Base-by-base conservation (phyloP, 2,888 invertebrate genomes). In the Hetaerina titia region DNA sequence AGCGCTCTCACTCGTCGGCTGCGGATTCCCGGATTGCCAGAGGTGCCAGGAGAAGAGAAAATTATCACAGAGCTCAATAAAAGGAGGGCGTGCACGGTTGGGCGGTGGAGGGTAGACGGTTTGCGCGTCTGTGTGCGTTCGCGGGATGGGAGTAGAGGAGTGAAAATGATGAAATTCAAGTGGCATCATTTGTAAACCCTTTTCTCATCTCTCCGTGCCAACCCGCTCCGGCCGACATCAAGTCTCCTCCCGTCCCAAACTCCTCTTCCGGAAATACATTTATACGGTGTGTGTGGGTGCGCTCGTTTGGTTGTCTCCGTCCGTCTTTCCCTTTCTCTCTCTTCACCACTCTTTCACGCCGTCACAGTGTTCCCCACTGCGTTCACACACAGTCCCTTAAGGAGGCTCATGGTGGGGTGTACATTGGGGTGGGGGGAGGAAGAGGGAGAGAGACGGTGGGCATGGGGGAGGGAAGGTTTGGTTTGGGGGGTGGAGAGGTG, bases 231-330 rank as follows among this genome's bases (percentile, higher is more conserved):
- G 22, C 81, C n/a, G 8, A n/a, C 5, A 17, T 81, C 31, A 19
- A 17, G 60, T 60, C 15, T 15, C 60, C 60, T 15, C 81, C 2
- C 81, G n/a, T n/a, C 81, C 31, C 25, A 4, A 11, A 13, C 81
- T 19, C 56, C 56, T 15, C 89, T 8, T 45, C 90, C 90, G 90
- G 90, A 90, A 64, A 64, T 90, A 64, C 90, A 64, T 90, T 88
- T 88, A 90, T 1, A 60, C n/a, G 19, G 4, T 6, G n/a, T 60
- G 19, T 69, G n/a, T n/a, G 19, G 19, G 19, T 19, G 22, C 69
- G 22, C n/a, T 69, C 7, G 69, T 22, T 69, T 69, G 19, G 60
- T 60, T 17, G 22, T 69, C 69, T n/a, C 22, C 22, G 7, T 22
- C 69, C 4, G n/a, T n/a, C 6, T 0, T n/a, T 22, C 69, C 8